Evolutionary conservation across 2,113 vertebrate genomes (phyloP).

Genomic region (Galemys pyrenaicus): DNA sequence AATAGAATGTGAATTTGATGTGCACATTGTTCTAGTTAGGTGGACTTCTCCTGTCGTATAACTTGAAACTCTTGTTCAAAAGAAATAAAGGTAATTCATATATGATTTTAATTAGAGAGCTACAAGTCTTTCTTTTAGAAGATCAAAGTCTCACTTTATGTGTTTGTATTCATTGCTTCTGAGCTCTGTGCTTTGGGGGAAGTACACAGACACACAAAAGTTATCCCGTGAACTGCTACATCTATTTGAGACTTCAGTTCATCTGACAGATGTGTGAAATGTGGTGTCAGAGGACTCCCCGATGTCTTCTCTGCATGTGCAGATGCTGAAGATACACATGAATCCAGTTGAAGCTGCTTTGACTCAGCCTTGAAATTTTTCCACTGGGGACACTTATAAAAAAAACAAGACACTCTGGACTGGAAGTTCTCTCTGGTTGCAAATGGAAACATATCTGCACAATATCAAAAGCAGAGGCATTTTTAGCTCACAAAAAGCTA

Average conservation of each 20-base stretch:
- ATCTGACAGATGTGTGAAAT: constrained; percentile 32
- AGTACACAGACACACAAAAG: background rate
- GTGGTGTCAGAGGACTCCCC: background rate
- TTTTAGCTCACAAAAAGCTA: constrained; percentile 40
- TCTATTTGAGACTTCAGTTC: constrained; percentile 52
- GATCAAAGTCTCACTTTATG: background rate
- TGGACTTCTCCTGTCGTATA: background rate
- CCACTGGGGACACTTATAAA: constrained; percentile 35
- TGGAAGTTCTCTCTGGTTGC: constrained; percentile 58
- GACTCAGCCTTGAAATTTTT: constrained; percentile 56
- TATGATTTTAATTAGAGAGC: background rate
- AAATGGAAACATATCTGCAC: constrained; percentile 48
- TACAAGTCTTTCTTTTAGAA: background rate
- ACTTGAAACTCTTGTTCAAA: background rate
- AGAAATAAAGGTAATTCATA: background rate
- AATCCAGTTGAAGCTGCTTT: background rate
- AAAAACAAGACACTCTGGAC: constrained; percentile 41
- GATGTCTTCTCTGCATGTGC: background rate
- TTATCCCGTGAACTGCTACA: constrained; percentile 20
- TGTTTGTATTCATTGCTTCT: constrained; percentile 18
- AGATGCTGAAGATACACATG: background rate
- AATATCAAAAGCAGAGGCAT: constrained; percentile 39
- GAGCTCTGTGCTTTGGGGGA: constrained; percentile 21
- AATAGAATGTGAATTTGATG: background rate
- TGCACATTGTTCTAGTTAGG: background rate